phyloP scores from a whole-genome alignment of 2,797 vertebrate species.

The Picus viridis region DNA sequence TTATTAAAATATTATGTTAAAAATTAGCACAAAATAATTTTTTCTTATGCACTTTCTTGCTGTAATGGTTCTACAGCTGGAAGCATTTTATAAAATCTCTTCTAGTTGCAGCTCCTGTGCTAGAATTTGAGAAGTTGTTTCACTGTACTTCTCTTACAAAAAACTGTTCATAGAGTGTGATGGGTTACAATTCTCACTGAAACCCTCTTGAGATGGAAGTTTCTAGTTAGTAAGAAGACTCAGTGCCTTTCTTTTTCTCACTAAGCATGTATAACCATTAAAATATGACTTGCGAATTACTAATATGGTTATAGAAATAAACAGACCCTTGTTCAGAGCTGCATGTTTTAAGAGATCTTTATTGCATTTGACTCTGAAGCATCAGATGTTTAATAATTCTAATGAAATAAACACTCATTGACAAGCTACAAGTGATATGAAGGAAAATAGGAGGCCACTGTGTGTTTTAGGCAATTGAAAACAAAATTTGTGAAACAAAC shows the following conservation, averaged over 20 bases:
- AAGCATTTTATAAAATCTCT: not conserved
- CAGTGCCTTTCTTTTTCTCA: not conserved
- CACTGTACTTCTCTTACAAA: not conserved
- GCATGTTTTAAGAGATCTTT: not conserved
- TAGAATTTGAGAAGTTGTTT: not conserved
- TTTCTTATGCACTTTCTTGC: not conserved
- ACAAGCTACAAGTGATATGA: not conserved
- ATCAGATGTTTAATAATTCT: not conserved
- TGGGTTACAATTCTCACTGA: not conserved
- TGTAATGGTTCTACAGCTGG: not conserved
- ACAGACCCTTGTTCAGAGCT: not conserved
- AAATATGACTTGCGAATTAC: not conserved
- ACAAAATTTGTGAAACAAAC: not conserved
- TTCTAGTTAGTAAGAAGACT: not conserved
- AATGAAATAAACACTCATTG: not conserved
- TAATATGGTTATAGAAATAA: not conserved
- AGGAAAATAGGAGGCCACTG: not conserved
- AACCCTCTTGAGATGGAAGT: not conserved
- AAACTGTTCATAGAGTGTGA: accelerated
- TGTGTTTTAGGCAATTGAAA: not conserved
- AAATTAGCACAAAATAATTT: not conserved
- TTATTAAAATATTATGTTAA: not conserved
- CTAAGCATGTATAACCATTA: not conserved
- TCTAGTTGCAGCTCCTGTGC: not conserved
- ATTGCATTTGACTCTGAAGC: not conserved